phyloP scores from a whole-genome alignment of 1,140 invertebrate species.

The Nylanderia fulva region DNA sequence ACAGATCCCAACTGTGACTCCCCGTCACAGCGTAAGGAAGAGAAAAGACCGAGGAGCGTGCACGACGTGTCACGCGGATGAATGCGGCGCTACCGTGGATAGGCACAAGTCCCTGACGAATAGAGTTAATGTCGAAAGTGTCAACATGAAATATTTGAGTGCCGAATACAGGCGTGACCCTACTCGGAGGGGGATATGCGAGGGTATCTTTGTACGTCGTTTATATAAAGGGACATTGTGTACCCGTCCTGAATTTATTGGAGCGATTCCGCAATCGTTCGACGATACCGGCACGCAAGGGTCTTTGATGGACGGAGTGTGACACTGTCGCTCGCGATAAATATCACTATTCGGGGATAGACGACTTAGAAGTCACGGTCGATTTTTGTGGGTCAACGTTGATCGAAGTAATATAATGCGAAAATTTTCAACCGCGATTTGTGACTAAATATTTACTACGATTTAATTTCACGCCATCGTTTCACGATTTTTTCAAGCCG shows the following conservation, averaged over 20 bases:
- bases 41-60: conserved; percentile 58
- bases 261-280: conserved; percentile 15
- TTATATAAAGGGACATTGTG: conserved; percentile 58
- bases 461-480: background rate
- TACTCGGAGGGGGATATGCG: background rate
- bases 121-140: conserved; percentile 73
- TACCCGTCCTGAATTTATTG: conserved; percentile 55
- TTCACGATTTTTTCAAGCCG: background rate
- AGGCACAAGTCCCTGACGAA: conserved; percentile 69
- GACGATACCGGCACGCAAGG: background rate
- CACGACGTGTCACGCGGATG: conserved; percentile 56
- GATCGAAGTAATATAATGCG: background rate
- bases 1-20: too few species aligned
- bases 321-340: background rate
- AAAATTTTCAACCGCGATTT: background rate
- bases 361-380: background rate
- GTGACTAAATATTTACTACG: too few species aligned
- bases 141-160: conserved; percentile 75
- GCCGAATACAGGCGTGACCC: conserved; percentile 68
- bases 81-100: conserved; percentile 57
- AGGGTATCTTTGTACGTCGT: conserved; percentile 49
- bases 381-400: background rate
- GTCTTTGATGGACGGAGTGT: conserved; percentile 6
- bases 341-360: background rate
- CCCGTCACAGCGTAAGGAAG: conserved; percentile 35